phyloP scores from a whole-genome alignment of 1,140 invertebrate species.

The Eufriesea mexicana region DNA sequence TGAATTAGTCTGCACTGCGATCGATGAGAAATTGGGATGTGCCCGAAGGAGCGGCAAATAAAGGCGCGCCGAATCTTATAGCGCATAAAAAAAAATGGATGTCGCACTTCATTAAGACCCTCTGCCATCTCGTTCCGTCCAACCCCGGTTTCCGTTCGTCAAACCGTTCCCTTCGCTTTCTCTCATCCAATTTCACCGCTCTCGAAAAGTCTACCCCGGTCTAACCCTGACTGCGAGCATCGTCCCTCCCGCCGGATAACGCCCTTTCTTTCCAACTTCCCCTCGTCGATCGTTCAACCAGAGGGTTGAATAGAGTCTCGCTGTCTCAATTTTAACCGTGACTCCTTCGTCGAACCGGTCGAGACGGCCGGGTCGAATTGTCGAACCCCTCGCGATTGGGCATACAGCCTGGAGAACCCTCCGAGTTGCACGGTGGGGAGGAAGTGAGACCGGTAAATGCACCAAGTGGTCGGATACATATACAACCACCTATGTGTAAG shows the following conservation, averaged over 20 bases:
- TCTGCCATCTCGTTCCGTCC: slow-evolving; percentile 38
- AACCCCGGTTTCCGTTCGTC: slow-evolving; percentile 37
- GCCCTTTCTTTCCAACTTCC: slow-evolving; percentile 7
- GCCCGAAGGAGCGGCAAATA: background rate
- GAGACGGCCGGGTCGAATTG: slow-evolving; percentile 32
- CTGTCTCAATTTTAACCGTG: slow-evolving; percentile 54
- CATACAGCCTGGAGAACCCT: slow-evolving; percentile 42
- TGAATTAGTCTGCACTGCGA: background rate
- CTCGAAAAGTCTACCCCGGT: slow-evolving; percentile 59
- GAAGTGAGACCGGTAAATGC: slow-evolving; percentile 43
- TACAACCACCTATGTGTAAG: slow-evolving; percentile 52
- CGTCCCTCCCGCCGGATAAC: slow-evolving; percentile 7
- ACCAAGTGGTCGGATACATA: slow-evolving; percentile 49
- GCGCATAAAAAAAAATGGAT: slow-evolving; percentile 74
- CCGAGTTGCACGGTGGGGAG: background rate
- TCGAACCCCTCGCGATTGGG: slow-evolving; percentile 21
- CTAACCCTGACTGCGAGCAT: slow-evolving; percentile 52
- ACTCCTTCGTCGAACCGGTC: slow-evolving; percentile 46
- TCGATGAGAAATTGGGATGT: background rate
- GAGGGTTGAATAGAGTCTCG: background rate
- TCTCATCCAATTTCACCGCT: slow-evolving; percentile 66
- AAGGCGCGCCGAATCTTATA: slow-evolving; percentile 51
- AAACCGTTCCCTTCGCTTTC: slow-evolving; percentile 60
- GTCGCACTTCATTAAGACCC: slow-evolving; percentile 75
- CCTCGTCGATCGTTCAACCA: slow-evolving; percentile 24